Evolutionary conservation across 2,888 invertebrate species (phyloP).

Genomic region (Tethea ocularis): DNA sequence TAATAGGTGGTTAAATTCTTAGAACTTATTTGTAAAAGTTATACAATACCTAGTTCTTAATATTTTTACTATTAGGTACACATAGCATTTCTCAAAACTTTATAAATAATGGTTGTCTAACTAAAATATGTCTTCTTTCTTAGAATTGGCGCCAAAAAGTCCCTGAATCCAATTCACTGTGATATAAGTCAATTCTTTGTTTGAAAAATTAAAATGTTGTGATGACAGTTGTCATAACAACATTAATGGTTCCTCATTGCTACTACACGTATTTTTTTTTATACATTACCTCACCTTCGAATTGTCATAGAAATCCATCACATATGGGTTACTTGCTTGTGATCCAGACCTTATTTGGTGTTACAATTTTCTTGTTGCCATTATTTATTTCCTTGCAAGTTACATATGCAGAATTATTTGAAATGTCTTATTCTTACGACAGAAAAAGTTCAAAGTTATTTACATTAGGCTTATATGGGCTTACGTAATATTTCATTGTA

Average conservation of each 20-base stretch:
- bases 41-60: no score
- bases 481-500: slow-evolving; percentile 30
- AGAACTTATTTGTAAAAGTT: no score
- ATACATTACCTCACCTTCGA: neutral
- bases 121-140: neutral
- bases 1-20: no score
- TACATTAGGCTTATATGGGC: neutral
- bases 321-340: neutral
- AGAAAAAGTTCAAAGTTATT: no score
- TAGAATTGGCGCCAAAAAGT: no score
- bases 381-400: no score
- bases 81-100: neutral
- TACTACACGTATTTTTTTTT: neutral
- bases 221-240: slow-evolving; percentile 10
- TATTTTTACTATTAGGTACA: neutral
- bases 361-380: neutral
- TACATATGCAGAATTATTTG: no score
- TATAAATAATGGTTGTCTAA: neutral
- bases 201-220: slow-evolving; percentile 5
- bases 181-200: slow-evolving; percentile 6
- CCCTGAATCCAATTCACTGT: neutral
- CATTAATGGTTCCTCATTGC: neutral
- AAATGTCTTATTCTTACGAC: no score
- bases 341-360: neutral
- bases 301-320: neutral